These are phyloP conservation scores for Myioborus melanocephalus DNA, from an alignment of 2,797 vertebrate species.

Conservation along the genomic window DNA sequence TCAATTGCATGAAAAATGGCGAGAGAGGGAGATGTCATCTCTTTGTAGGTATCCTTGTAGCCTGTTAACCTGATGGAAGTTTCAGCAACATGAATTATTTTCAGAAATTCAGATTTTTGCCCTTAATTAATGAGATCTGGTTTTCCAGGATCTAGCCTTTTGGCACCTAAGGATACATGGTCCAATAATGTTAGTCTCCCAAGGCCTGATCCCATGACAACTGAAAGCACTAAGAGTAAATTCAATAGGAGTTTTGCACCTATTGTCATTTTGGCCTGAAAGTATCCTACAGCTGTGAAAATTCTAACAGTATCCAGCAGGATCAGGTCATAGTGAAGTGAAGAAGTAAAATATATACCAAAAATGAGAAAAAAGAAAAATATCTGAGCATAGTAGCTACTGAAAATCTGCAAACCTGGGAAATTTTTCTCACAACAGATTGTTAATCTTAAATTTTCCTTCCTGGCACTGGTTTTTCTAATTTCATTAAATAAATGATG, in stretches of 20 bases:
- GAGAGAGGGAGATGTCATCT: not conserved
- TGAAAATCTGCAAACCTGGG: not conserved
- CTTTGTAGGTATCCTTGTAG: not conserved
- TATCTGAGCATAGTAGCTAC: not conserved
- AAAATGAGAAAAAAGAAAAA: not conserved
- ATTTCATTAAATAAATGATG: not conserved
- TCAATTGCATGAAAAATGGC: not conserved
- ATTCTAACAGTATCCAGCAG: not conserved
- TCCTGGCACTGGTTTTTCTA: not conserved
- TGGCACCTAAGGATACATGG: fast-evolving
- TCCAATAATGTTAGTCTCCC: not conserved
- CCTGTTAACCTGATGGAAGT: not conserved
- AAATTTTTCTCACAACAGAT: not conserved
- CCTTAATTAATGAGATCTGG: not conserved
- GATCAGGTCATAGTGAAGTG: not conserved
- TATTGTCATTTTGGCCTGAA: not conserved
- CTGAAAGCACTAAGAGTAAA: not conserved
- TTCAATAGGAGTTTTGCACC: not conserved
- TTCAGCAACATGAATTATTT: not conserved
- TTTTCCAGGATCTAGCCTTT: not conserved
- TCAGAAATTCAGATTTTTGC: not conserved
- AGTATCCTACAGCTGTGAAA: not conserved
- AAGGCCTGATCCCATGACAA: not conserved
- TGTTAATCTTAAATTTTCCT: not conserved
- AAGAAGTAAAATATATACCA: not conserved